Evolutionary conservation across 2,888 invertebrate species (phyloP), one percentile per base, ranked within the genome.

Genomic region (Epirrhoe alternata): DNA sequence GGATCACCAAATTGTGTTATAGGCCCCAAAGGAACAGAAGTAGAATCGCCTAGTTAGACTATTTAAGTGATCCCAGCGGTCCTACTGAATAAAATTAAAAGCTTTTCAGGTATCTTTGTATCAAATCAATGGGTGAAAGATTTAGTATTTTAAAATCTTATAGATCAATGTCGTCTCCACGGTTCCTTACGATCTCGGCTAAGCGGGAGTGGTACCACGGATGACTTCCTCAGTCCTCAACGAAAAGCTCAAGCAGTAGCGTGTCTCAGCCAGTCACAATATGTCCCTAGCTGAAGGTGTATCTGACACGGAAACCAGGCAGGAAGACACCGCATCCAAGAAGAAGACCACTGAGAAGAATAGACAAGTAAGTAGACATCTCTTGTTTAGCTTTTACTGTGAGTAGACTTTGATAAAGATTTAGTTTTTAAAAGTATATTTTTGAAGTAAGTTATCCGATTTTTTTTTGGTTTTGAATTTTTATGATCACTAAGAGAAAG

Each of bases 281-380:
- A 92, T 92, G 92, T 92, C 92, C 89, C 80, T 92, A 84, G 92
- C 84, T 56, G 92, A 91, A 86, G 92, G 86, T 71, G 83, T 83
- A 69, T 92, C 92, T 61, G 92, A 92, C 78, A 86, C 87, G 52
- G 92, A 92, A 71, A 76, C 2, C 74, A 77, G 8, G 72, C 70
- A 81, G 74, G 58, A 83, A 77, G 69, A 84, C 70, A 54, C 77
- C 71, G 52, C 60, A 3, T 42, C n/a, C 59, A 64, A 60, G 49
- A 61, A 61, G 53, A 61, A 61, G 14, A 38, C 45, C 6, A 24
- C 57, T 0, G 61, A 66, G 54, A 61, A 61, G 52, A 66, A 38
- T 12, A 56, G 61, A 49, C 57, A 58, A 58, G 61, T 66, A 7
- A 57, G 50, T 51, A 24, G 12, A 24, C 4, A 6, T 30, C n/a